Conservation (phyloP, 2,113 vertebrate species). For the Paracanthobrama guichenoti region DNA sequence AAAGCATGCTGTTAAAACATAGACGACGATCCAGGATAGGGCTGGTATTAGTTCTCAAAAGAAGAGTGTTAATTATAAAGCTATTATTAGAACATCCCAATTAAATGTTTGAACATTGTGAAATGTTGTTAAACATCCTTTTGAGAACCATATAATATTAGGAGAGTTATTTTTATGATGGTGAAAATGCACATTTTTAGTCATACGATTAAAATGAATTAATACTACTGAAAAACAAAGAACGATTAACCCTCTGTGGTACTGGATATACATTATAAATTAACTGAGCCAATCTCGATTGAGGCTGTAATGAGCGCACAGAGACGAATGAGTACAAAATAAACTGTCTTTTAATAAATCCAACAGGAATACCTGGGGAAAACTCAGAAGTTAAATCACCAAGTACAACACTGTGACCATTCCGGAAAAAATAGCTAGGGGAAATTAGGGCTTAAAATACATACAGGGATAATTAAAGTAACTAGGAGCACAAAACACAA, state of each 20-base stretch:
- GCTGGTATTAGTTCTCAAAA: not conserved
- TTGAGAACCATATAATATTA: not conserved
- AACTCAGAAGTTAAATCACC: no score
- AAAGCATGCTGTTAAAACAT: not conserved
- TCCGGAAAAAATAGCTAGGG: no score
- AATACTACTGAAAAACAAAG: not conserved
- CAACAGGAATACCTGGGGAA: no score
- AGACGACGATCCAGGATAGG: not conserved
- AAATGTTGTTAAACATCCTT: constrained; percentile 20
- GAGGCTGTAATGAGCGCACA: no score
- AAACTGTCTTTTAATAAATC: no score
- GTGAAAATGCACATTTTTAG: not conserved
- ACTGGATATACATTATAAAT: no score
- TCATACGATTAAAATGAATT: not conserved
- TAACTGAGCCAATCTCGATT: no score
- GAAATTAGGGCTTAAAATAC: no score
- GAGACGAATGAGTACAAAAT: no score
- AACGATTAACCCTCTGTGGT: not conserved
- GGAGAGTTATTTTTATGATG: not conserved
- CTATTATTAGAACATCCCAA: constrained; percentile 7
- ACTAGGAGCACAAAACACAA: no score
- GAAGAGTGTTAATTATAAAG: constrained; percentile 3
- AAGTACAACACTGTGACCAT: no score
- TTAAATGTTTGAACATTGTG: constrained; percentile 22
- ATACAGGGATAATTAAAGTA: no score